These are phyloP conservation scores for Paradisaea rubra DNA, from an alignment of 2,113 vertebrate species.

Conservation along the genomic window DNA sequence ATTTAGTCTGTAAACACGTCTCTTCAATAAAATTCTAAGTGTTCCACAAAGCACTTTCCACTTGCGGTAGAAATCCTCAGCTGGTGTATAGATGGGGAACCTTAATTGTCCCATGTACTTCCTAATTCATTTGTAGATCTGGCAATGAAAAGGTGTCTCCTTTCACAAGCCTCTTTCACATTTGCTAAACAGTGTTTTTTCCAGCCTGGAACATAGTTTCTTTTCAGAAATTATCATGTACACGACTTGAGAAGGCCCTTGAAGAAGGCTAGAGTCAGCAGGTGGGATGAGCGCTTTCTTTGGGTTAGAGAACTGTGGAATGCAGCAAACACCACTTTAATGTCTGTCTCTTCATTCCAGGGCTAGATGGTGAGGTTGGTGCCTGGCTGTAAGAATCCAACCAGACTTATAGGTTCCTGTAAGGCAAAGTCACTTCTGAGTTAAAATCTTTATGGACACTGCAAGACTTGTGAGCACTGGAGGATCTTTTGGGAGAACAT, in stretches of 20 bases:
- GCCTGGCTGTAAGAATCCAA: not conserved
- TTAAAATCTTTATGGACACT: not conserved
- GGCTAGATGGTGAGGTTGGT: not conserved
- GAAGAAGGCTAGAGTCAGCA: not conserved
- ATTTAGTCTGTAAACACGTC: not conserved
- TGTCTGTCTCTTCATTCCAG: not conserved
- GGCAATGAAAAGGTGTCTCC: not conserved
- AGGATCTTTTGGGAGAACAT: not conserved
- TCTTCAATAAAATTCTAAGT: not conserved
- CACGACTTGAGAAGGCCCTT: not conserved
- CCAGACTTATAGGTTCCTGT: not conserved
- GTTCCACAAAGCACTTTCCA: not conserved
- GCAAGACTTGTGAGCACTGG: not conserved
- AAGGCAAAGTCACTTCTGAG: not conserved
- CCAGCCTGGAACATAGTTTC: not conserved
- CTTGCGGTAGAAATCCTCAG: not conserved
- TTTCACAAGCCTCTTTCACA: not conserved
- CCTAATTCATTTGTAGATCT: not conserved
- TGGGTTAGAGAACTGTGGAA: not conserved
- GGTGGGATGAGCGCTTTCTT: not conserved
- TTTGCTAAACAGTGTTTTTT: not conserved
- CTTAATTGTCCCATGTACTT: not conserved
- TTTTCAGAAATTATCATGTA: not conserved
- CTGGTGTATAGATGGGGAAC: not conserved
- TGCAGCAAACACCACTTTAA: not conserved